Evolutionary conservation across 1,140 invertebrate species (phyloP), one percentile per base, ranked within the genome.

Genomic region (Bombus superbus): DNA sequence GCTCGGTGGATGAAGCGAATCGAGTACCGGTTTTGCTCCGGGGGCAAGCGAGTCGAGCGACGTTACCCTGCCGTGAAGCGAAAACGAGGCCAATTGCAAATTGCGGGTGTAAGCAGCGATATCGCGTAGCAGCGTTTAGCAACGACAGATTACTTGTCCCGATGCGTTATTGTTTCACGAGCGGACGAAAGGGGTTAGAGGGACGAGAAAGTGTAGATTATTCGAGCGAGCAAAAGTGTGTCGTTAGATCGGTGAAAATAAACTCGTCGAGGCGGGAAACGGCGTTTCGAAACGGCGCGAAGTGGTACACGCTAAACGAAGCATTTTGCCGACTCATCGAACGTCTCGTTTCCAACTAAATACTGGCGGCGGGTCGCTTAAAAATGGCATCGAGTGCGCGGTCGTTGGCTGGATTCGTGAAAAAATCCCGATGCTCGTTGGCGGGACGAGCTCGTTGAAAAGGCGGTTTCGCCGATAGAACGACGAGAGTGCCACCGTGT

Each of bases 51-150:
- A 62, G 11, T 22, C 62, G 62, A 15, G 69, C 69, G 10, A 71
- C 47, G 74, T 79, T 59, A 62, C 79, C 75, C 82, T 44, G 66
- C 8, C 64, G 32, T 15, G 53, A 35, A 78, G 44, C 78, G 69
- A 74, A 72, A 85, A 85, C 83, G 69, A 81, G 83, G 83, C 83
- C 83, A 85, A 84, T 81, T 81, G 69, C 44, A 85, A 81, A 81
- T 80, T 72, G 25, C 66, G 25, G 68, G 66, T 71, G 76, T n/a
- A 47, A 40, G 78, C 53, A 66, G 57, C 53, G 80, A 74, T 72
- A 73, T 44, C 69, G 83, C 57, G 32, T 18, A 3, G 25, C 64
- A 3, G 25, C 64, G 32, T 85, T 81, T 81, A 66, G 71, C 84
- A 85, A 85, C 79, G 35, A 78, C 62, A 3, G 59, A 74, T 69